These are phyloP conservation scores for Bombus waltoni DNA, from an alignment of 1,140 invertebrate species.

Conservation along the genomic window DNA sequence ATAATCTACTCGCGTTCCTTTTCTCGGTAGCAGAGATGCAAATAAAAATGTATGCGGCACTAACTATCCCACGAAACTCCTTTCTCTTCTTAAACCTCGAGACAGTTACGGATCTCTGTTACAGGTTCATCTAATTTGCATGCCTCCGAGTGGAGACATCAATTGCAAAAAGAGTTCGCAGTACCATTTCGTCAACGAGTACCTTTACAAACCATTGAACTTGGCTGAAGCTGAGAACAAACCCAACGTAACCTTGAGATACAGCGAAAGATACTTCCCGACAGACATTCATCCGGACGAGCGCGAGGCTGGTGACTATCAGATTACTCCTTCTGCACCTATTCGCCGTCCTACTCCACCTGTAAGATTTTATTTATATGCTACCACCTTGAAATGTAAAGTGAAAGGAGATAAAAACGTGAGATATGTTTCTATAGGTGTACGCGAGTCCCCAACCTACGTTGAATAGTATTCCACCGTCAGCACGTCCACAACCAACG, in stretches of 20 bases:
- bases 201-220: slow-evolving; percentile 94
- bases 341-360: slow-evolving; percentile 72
- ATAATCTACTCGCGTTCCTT: slow-evolving; percentile 24
- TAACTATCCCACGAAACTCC: not conserved
- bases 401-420: not conserved
- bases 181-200: slow-evolving; percentile 96
- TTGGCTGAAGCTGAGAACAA: slow-evolving; percentile 90
- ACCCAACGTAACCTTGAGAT: slow-evolving; percentile 91
- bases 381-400: not conserved
- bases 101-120: not conserved
- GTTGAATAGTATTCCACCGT: slow-evolving; percentile 78
- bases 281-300: slow-evolving; percentile 88
- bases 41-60: not conserved
- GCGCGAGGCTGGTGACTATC: slow-evolving; percentile 86
- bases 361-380: slow-evolving; percentile 38
- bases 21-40: slow-evolving; percentile 12
- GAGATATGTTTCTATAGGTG: slow-evolving; percentile 16
- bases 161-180: slow-evolving; percentile 94
- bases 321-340: slow-evolving; percentile 65
- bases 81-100: slow-evolving; percentile 30
- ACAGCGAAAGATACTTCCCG: slow-evolving; percentile 93
- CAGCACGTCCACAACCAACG: slow-evolving; percentile 73
- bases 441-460: slow-evolving; percentile 62
- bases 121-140: slow-evolving; percentile 95
- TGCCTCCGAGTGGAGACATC: slow-evolving; percentile 94